Evolutionary conservation across 2,797 vertebrate genomes (phyloP), one percentile per base, ranked within the genome.

Genomic region (Micromesistius poutassou): DNA sequence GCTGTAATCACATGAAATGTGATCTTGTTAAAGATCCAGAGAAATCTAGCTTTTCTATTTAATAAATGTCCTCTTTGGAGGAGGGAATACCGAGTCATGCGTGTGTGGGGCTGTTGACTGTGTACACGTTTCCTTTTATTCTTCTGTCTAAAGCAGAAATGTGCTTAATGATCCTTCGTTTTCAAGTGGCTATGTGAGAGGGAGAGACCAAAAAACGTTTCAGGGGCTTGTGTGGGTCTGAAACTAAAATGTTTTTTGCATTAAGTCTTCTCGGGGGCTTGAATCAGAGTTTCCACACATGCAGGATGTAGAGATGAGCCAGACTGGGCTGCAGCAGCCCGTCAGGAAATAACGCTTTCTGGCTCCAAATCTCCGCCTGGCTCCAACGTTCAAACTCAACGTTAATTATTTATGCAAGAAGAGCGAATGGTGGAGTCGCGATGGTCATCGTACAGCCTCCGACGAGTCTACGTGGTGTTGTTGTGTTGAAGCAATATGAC

Each of bases 201-300:
- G 38, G 72, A 19, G 46, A 50, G 40, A 50, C 19, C 46, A 5
- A 50, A 22, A 46, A 50, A 19, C 16, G 12, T 70, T 66, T 70
- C 66, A 19, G 2, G 25, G 28, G 73, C 76, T 36, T 84, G 25
- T 28, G 62, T 68, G 62, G 3, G 62, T 68, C 55, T 8, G 62
- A 68, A 68, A 68, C 25, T 10, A 28, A 68, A 86, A 74, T 91
- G 85, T 82, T 89, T 90, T 89, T 86, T 86, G 77, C 87, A 90
- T 87, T 85, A 89, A 89, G 73, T 79, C 70, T 73, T 83, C 72
- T 75, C 70, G 79, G 76, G 87, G 76, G 78, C 74, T 84, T 84
- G 87, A 91, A 81, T 93, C 89, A 89, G 42, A 88, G 79, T 91
- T 93, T 94, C 91, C 91, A 93, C 82, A 81, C 81, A 83, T 84